Evolutionary conservation across 1,140 invertebrate genomes (phyloP).

Genomic region (Orussus abietinus): DNA sequence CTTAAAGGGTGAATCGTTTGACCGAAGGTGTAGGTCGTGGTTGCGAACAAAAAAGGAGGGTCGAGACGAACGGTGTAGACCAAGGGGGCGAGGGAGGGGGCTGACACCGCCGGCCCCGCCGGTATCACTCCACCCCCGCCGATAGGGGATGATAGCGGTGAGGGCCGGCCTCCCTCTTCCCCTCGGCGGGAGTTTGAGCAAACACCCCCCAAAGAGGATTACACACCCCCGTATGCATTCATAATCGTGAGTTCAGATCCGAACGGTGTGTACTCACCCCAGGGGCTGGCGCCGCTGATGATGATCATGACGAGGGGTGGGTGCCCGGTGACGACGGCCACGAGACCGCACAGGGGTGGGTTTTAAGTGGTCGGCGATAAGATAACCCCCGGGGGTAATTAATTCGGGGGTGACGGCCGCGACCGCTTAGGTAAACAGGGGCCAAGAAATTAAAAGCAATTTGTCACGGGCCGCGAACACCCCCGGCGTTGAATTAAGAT

Average conservation of each 20-base stretch:
- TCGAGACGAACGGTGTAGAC: too few relatives aligned
- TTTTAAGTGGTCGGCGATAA: constrained; percentile 53
- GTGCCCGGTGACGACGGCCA: constrained; percentile 51
- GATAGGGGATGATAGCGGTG: constrained; percentile 8
- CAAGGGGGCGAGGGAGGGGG: neutral
- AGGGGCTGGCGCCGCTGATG: constrained; percentile 7
- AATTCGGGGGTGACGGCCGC: constrained; percentile 41
- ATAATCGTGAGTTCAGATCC: constrained; percentile 48
- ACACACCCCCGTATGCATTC: constrained; percentile 44
- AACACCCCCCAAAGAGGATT: constrained; percentile 39
- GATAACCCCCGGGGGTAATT: constrained; percentile 51
- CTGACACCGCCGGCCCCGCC: neutral
- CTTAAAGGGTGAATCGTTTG: too few relatives aligned
- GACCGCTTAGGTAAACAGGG: constrained; percentile 46
- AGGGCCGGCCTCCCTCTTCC: neutral
- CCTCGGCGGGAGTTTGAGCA: constrained; percentile 23
- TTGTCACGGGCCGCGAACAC: constrained; percentile 48
- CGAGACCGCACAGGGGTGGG: constrained; percentile 47
- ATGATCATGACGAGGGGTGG: constrained; percentile 21
- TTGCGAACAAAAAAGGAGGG: too few relatives aligned
- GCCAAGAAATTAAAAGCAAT: constrained; percentile 55
- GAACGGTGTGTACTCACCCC: constrained; percentile 27
- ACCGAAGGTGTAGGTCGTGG: too few relatives aligned
- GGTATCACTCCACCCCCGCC: too few relatives aligned
- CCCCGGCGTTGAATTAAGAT: constrained; percentile 52